Evolutionary conservation across 2,113 vertebrate genomes (phyloP), one percentile per base, ranked within the genome.

Genomic region (Ceuthmochares aereus): DNA sequence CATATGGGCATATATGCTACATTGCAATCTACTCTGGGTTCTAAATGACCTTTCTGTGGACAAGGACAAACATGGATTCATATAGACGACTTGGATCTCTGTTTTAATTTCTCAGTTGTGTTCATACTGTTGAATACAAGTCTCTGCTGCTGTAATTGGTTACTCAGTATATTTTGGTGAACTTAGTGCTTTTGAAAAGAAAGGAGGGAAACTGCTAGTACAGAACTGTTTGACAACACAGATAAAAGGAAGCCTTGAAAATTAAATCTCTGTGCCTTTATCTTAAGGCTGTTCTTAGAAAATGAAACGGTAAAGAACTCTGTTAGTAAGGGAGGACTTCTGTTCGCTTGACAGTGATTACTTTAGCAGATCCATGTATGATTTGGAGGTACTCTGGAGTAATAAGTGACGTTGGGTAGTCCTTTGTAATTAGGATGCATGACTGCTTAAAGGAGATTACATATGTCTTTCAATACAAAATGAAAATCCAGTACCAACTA

Each of bases 81-180:
- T 51, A 20, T 0, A 52, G 30, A 25, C 6, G 25, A 42, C 18
- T 84, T 0, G 0, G 25, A 32, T 37, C n/a, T 90, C 49, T 5
- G 13, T 59, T 92, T 77, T 84, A 51, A 49, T 76, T 76, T 72
- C 55, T 49, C 7, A 60, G 4, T 42, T 64, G 12, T n/a, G 7
- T 58, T 87, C 10, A 3, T 66, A 13, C 10, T 30, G 1, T 15
- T 89, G 23, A 60, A 60, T 56, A 15, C 0, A 15, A 56, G 17
- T n/a, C 18, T 51, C 32, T 43, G 30, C 40, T 86, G 32, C 11
- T 79, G 20, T 77, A 14, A 51, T 60, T 81, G 15, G 6, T 64
- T 79, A 59, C 45, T 21, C 22, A 51, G 1, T 64, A 12, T 59
- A 2, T 74, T 69, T 66, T 36, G 27, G 14, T 55, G 27, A 84